Evolutionary conservation across 2,888 invertebrate genomes (phyloP).

Genomic region (Schizaphis graminum): DNA sequence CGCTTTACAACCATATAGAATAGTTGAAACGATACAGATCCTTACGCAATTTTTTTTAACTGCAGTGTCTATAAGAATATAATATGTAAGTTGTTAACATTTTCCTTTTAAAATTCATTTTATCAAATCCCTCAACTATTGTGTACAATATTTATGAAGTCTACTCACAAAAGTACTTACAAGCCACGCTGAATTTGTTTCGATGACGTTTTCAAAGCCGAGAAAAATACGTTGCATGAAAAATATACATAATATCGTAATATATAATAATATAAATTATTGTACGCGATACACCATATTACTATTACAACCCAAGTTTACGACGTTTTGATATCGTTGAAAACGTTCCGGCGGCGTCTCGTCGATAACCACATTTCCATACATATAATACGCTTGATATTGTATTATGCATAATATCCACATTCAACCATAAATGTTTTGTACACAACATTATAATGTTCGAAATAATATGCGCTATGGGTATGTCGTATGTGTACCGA

Average conservation of each 20-base stretch:
- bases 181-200: neutral
- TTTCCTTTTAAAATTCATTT: neutral
- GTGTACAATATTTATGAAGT: neutral
- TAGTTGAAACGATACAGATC: no score
- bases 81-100: neutral
- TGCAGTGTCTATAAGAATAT: no score
- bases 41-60: no score
- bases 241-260: neutral
- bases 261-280: neutral
- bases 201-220: neutral
- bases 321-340: conserved; percentile 7
- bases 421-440: neutral
- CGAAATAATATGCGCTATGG: conserved; percentile 4
- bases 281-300: neutral
- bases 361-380: neutral
- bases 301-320: neutral
- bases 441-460: conserved; percentile 13
- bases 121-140: neutral
- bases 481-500: neutral
- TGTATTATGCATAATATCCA: neutral
- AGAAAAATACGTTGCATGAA: neutral
- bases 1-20: no score
- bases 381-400: neutral
- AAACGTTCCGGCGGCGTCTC: neutral
- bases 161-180: neutral